Conservation (phyloP, 2,797 vertebrate genomes). For the Microtus agrestis region DNA sequence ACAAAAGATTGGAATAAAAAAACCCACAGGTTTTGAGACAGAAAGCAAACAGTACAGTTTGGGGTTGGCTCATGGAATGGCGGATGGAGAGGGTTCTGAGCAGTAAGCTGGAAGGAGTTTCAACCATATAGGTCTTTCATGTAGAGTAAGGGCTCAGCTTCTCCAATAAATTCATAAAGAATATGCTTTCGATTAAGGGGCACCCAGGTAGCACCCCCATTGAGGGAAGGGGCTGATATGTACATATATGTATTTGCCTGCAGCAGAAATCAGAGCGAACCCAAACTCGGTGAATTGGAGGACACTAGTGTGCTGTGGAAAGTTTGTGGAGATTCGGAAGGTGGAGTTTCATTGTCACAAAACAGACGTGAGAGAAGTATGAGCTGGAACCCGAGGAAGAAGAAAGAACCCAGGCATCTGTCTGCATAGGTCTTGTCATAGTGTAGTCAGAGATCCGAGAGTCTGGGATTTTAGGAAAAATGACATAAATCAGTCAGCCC, state of each 20-base stretch:
- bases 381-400: not conserved
- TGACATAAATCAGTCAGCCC: slow-evolving; percentile 46
- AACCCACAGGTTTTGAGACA: not conserved
- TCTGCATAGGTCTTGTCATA: not conserved
- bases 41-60: not conserved
- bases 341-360: slow-evolving; percentile 7
- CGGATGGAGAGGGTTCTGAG: too few relatives aligned
- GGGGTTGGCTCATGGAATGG: not conserved
- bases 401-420: not conserved
- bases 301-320: not conserved
- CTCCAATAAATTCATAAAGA: not conserved
- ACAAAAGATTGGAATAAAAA: not conserved
- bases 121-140: not conserved
- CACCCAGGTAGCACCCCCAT: not conserved
- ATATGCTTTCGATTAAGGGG: not conserved
- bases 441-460: not conserved
- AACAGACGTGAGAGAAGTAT: not conserved
- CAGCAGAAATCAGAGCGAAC: slow-evolving; percentile 24
- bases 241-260: too few relatives aligned
- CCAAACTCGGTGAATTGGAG: slow-evolving; percentile 1
- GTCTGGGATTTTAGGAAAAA: slow-evolving; percentile 38
- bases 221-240: not conserved
- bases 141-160: not conserved
- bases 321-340: not conserved
- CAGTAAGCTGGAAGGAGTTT: not conserved